Evolutionary conservation across 2,888 invertebrate genomes (phyloP).

Genomic region (Anthophora plumipes): DNA sequence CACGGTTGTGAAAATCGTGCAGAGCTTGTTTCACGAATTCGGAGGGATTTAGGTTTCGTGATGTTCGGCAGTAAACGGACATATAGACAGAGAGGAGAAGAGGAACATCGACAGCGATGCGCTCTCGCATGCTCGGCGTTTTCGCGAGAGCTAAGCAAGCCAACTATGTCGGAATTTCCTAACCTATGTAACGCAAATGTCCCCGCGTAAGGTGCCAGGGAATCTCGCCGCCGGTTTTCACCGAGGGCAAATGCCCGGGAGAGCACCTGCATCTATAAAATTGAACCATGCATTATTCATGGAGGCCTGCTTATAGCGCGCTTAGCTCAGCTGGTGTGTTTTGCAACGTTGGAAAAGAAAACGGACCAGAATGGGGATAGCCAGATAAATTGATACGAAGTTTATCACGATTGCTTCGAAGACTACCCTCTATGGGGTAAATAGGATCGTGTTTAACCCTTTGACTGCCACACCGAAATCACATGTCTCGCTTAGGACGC

Average conservation of each 20-base stretch:
- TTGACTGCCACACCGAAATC: too few relatives aligned
- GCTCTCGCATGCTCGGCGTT: conserved; percentile 46
- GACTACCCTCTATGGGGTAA: conserved; percentile 34
- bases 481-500: too few relatives aligned
- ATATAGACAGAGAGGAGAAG: too few relatives aligned
- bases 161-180: conserved; percentile 68
- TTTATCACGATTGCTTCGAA: conserved; percentile 51
- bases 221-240: conserved; percentile 73
- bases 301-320: conserved; percentile 69
- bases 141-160: conserved; percentile 29
- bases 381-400: conserved; percentile 63
- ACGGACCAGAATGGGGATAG: conserved; percentile 53
- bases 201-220: conserved; percentile 65
- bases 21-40: background rate
- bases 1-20: conserved; percentile 17
- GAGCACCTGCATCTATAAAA: conserved; percentile 74
- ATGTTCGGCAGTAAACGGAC: conserved; percentile 50
- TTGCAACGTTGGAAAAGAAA: conserved; percentile 63
- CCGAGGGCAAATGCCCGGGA: conserved; percentile 70
- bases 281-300: conserved; percentile 80
- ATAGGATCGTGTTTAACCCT: conserved; percentile 45
- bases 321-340: conserved; percentile 66
- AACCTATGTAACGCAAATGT: conserved; percentile 64
- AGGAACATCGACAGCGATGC: conserved; percentile 21
- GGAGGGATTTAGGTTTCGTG: conserved; percentile 39